Base-by-base conservation (phyloP, 2,113 vertebrate genomes). In the Thymallus thymallus region DNA sequence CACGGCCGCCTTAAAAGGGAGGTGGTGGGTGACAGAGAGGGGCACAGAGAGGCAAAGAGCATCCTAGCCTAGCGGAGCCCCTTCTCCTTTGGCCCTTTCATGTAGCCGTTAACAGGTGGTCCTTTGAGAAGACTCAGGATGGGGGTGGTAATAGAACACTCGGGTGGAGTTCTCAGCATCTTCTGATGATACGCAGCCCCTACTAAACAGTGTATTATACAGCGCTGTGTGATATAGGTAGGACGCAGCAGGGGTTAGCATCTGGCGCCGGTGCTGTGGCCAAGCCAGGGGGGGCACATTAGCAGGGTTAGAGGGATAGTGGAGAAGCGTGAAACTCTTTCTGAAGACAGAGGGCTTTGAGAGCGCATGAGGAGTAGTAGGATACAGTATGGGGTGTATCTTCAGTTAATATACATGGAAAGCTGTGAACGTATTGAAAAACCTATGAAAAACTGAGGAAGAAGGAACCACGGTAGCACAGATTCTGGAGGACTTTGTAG, bases 21-120 rank as follows among this genome's bases (percentile, higher is more conserved):
- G 77, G 45, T 69, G 20, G 62, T 62, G 14, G 10, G 65, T 55
- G 79, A 62, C 12, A 69, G 56, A 79, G 26, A 46, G 51, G 29
- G 65, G 58, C 6, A 2, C 65, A 13, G 62, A 22, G 58, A 64
- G 24, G 23, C 4, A 64, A 14, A 6, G 20, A 48, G 71, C 51
- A 74, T 84, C 73, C 76, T 41, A 0, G 69, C 76, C 45, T 71
- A 82, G 83, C 83, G 26, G 77, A 30, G 65, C 51, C 56, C 75
- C n/a, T 71, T 67, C 86, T 76, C 79, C 78, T 62, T 35, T 24
- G 68, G 69, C 12, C 62, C 83, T 76, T 80, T 81, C 77, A 84
- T 84, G 78, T 75, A 78, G 10, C 76, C 0, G 76, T 77, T 82
- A 88, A 90, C 87, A 88, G 87, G 86, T 89, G 89, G 85, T 75